A percentile compares a stretch with the other conserved stretches of the same genome.
These are phyloP conservation scores for Chaetorhynchus papuensis DNA, from an alignment of 2,113 vertebrate species.

Conservation along the genomic window DNA sequence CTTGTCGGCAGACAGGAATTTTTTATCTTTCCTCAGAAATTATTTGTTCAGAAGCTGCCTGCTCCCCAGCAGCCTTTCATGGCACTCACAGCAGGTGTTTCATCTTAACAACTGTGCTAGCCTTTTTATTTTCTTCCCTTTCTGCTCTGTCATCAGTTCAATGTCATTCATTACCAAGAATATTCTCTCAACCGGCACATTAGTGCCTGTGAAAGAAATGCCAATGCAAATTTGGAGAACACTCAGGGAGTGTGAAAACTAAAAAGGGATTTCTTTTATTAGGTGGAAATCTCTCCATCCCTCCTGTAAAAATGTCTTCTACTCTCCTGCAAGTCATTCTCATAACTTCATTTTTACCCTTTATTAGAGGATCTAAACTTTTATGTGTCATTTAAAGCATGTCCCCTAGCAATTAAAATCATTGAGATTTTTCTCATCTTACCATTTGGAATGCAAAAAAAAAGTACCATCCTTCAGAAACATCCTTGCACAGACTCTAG, in stretches of 20 bases:
- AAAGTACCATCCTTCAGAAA: background rate
- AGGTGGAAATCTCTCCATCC: background rate
- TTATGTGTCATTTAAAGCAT: background rate
- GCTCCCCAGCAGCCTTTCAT: background rate
- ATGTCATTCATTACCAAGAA: slow-evolving; percentile 3
- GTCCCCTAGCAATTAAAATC: background rate
- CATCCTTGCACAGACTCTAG: background rate
- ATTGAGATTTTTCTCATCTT: background rate
- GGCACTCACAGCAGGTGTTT: slow-evolving; percentile 3
- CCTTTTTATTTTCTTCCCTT: background rate
- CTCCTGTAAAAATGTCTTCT: background rate
- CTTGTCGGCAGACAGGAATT: background rate
- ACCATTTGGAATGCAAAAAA: background rate
- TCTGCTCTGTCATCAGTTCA: slow-evolving; percentile 26
- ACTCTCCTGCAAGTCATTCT: background rate
- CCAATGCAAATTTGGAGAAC: background rate
- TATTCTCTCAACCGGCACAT: background rate
- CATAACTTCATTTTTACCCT: background rate
- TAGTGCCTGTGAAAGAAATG: slow-evolving; percentile 7
- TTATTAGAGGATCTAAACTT: background rate
- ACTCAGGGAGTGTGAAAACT: background rate
- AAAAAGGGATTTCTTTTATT: background rate
- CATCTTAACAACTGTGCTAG: background rate
- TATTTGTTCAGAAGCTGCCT: background rate
- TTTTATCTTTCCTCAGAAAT: background rate